Evolutionary conservation across 2,113 vertebrate species (phyloP).

Genomic region (Pelecanus crispus): DNA sequence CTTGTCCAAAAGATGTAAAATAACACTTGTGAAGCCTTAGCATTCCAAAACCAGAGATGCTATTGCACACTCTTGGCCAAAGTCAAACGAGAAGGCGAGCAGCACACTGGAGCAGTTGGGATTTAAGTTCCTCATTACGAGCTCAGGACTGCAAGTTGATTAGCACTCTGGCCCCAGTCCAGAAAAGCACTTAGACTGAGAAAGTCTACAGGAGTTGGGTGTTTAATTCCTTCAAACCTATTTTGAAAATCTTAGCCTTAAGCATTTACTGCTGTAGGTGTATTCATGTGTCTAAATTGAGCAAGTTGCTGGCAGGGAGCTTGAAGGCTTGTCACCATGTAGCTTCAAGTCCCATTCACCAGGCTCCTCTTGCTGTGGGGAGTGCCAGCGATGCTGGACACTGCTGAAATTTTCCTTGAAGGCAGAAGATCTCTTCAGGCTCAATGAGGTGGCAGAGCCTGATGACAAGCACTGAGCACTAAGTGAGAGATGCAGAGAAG

Average conservation of each 20-base stretch:
- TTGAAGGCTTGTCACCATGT: background rate
- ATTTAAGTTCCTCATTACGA: background rate
- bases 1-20: conserved; percentile 28
- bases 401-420: background rate
- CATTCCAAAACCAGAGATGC: conserved; percentile 4
- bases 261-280: background rate
- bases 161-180: background rate
- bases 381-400: background rate
- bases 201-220: background rate
- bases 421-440: background rate
- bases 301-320: background rate
- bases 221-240: background rate
- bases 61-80: background rate
- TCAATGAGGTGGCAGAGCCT: background rate
- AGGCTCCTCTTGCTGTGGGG: background rate
- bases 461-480: background rate
- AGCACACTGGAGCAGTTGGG: background rate
- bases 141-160: background rate
- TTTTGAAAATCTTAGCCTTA: background rate
- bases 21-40: background rate
- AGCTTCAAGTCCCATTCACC: background rate
- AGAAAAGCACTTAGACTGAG: conserved; percentile 33
- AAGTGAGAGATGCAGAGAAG: background rate
- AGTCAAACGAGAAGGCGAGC: background rate
- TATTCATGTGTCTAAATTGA: background rate